Percentiles rank a stretch among this genome's conserved stretches.
Conservation (phyloP, 2,113 vertebrate genomes). For the Phyllostomus discolor region DNA sequence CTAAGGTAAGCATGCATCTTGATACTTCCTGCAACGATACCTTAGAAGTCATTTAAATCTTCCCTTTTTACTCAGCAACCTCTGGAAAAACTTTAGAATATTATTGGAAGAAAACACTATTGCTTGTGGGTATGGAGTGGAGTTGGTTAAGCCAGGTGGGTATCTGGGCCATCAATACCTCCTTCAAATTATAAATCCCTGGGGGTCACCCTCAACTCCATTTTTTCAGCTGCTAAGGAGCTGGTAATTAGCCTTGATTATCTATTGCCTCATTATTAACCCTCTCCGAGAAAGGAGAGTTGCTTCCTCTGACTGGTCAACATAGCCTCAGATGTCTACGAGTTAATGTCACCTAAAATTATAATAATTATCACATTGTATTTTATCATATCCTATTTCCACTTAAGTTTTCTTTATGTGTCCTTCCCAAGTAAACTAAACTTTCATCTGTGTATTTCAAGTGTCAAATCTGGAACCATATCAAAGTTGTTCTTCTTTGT, state of each 20-base stretch:
- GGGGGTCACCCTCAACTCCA: not conserved
- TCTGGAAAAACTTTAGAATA: not conserved
- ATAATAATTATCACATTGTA: not conserved
- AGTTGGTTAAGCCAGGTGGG: not conserved
- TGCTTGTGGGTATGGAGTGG: not conserved
- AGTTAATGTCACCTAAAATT: not conserved
- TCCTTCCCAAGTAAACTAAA: not conserved
- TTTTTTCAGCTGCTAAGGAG: not conserved
- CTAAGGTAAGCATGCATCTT: not conserved
- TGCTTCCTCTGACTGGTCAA: not conserved
- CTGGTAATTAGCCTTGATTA: not conserved
- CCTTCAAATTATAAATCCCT: not conserved
- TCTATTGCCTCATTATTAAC: not conserved
- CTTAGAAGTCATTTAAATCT: not conserved
- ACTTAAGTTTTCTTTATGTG: not conserved
- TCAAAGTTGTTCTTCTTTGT: not conserved
- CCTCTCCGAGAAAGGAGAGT: not conserved
- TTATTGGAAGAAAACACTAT: not conserved
- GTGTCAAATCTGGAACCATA: not conserved
- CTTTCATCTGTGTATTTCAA: not conserved
- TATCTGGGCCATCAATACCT: not conserved
- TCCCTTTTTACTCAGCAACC: not conserved
- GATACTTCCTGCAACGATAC: not conserved
- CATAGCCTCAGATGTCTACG: not conserved
- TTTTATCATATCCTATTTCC: not conserved